phyloP scores from a whole-genome alignment of 1,140 invertebrate species.

The Drosophila miranda region DNA sequence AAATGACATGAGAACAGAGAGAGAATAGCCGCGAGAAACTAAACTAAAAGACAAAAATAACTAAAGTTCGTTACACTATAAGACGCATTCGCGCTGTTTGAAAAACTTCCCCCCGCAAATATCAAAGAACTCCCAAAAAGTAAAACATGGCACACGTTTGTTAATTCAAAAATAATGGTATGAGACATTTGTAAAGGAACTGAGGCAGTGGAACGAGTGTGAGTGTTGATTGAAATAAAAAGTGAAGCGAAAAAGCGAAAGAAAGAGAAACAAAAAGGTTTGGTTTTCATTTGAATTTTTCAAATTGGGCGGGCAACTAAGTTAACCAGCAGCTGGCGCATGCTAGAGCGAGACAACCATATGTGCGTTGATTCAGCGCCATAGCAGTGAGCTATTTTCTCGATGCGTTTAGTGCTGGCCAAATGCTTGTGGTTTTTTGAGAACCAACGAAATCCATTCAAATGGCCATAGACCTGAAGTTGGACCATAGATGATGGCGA shows the following conservation, averaged over 20 bases:
- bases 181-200: slow-evolving; percentile 34
- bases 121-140: slow-evolving; percentile 29
- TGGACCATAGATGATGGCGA: too few species aligned
- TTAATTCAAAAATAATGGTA: slow-evolving; percentile 49
- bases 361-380: too few species aligned
- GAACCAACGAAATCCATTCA: too few species aligned
- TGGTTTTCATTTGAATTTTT: slow-evolving; percentile 8
- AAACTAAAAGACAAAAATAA: slow-evolving; percentile 12
- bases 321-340: neutral
- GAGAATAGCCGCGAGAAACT: neutral
- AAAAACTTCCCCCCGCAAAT: slow-evolving; percentile 16
- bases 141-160: slow-evolving; percentile 52
- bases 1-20: too few species aligned
- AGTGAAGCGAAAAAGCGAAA: slow-evolving; percentile 50
- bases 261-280: slow-evolving; percentile 22
- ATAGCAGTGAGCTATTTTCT: slow-evolving; percentile 9
- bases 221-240: slow-evolving; percentile 60
- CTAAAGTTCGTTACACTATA: slow-evolving; percentile 47
- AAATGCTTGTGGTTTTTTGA: too few species aligned
- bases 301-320: slow-evolving; percentile 6
- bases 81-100: slow-evolving; percentile 29
- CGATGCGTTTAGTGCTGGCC: neutral
- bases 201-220: neutral
- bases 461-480: too few species aligned
- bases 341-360: neutral